Base-by-base conservation (phyloP, 1,140 invertebrate genomes). In the Zaprionus camerounensis region DNA sequence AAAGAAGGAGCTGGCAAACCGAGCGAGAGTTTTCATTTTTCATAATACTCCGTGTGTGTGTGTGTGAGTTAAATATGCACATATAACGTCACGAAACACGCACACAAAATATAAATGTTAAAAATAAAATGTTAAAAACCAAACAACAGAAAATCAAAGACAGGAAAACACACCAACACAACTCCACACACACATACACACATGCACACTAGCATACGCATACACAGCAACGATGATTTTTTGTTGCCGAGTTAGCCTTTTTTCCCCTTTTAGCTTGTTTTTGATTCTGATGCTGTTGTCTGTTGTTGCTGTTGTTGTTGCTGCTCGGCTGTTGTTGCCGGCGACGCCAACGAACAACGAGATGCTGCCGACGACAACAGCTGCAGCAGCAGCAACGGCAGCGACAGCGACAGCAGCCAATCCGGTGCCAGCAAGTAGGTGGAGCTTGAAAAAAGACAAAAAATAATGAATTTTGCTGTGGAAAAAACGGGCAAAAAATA, bases 401-500 rank as follows among this genome's bases (percentile, higher is more conserved):
- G 57, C 28, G 12, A 5, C 26, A 28, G 57, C 28, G 57, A 71
- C 82, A 90, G 70, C 87, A 71, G 70, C 90, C 90, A 91, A 91
- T 91, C 80, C 78, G 80, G 81, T 58, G 53, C 55, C 82, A 86
- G 90, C 90, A 90, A 91, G 90, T 91, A 91, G 90, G 90, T 91
- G 90, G 90, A 91, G 90, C 90, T 91, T 91, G 81, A 91, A 91
- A 91, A 91, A 91, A 87, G 82, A 82, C 85, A 91, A 91, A 91
- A 91, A 91, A 91, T 86, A 59, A 71, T 58, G 57, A n/a, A 79
- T 57, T 79, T 71, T 64, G 76, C 58, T 80, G 65, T 78, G 75
- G 78, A 77, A 80, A 78, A 85, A 85, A 80, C 66, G 80, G 82
- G 85, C 76, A 81, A 80, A 85, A 88, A 84, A 80, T 77, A 71